These are phyloP conservation scores for Xenotilapia caudafasciata DNA, from an alignment of 2,113 vertebrate species.

Conservation along the genomic window DNA sequence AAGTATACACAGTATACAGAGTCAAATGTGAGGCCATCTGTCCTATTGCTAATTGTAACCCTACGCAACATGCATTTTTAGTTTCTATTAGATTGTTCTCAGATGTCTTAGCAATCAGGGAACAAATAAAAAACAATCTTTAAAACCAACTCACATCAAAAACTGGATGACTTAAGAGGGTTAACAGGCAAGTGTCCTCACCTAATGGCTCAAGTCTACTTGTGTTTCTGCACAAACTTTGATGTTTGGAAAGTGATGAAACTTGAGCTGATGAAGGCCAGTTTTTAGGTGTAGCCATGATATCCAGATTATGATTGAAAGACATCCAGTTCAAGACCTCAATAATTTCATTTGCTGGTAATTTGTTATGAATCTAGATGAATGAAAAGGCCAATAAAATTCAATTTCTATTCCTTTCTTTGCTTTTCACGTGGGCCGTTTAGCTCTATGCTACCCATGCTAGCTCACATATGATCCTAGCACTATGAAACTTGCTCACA, in stretches of 20 bases:
- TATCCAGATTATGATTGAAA: not conserved
- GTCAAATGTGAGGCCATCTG: not conserved
- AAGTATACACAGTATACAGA: not conserved
- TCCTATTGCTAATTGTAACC: not conserved
- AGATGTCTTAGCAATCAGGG: not conserved
- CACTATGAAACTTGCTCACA: not conserved
- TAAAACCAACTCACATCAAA: not conserved
- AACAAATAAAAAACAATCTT: not conserved
- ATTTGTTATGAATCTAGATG: not conserved
- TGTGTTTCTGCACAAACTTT: not conserved
- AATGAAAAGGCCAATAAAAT: not conserved
- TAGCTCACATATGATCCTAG: not conserved
- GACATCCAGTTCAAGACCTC: not conserved
- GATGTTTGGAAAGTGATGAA: not conserved
- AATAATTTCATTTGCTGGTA: not conserved
- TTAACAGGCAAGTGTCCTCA: not conserved
- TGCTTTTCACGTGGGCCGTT: not conserved
- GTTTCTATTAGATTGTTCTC: not conserved
- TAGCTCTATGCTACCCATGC: too few relatives aligned
- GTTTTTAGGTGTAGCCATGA: not conserved
- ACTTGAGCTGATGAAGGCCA: not conserved
- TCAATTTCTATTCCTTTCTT: not conserved
- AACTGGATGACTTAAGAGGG: not conserved
- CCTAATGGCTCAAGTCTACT: not conserved
- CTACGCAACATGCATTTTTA: fast-evolving